Evolutionary conservation across 2,888 invertebrate genomes (phyloP), one percentile per base, ranked within the genome.

Genomic region (Osmoderma eremita): DNA sequence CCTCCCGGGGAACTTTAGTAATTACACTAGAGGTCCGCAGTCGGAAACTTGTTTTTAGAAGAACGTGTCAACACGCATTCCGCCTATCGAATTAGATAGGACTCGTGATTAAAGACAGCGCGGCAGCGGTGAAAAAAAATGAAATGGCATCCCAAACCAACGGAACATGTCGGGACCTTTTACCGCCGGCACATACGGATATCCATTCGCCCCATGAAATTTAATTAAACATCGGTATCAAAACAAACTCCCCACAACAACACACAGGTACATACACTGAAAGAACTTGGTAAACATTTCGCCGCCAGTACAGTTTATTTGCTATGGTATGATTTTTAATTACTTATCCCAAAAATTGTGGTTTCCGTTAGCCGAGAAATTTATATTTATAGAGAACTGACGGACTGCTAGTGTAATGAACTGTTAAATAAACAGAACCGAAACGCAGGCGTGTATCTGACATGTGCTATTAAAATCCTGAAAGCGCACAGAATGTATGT

Each of bases 1-100:
- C 74, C 73, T 72, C 71, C 70, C 72, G 63, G 69, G 73, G 72
- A 75, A 75, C 74, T 75, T 75, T 75, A 72, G 74, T 75, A 75
- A 75, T 75, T 75, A 75, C 74, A 73, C 71, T 70, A 63, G 72
- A 72, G 68, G 70, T 69, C 67, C 67, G 50, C 64, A 70, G 68
- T 69, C 62, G 67, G 64, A 70, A 69, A 71, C 69, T 69, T 72
- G 70, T 75, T 75, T 74, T 73, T 72, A 69, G 73, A 69, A 70
- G 69, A 68, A 71, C 72, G 71, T 74, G 75, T 75, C 75, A 75
- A 74, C 72, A 73, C 69, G 70, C 71, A 72, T 67, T 69, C 71
- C 75, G 74, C 73, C 73, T 74, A 74, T 73, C 69, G 72, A 75
- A 75, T 75, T 74, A 75, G 71, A 67, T 67, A 66, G 67, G 42